Evolutionary conservation across 2,797 vertebrate species (phyloP).

Genomic region (Falco biarmicus): DNA sequence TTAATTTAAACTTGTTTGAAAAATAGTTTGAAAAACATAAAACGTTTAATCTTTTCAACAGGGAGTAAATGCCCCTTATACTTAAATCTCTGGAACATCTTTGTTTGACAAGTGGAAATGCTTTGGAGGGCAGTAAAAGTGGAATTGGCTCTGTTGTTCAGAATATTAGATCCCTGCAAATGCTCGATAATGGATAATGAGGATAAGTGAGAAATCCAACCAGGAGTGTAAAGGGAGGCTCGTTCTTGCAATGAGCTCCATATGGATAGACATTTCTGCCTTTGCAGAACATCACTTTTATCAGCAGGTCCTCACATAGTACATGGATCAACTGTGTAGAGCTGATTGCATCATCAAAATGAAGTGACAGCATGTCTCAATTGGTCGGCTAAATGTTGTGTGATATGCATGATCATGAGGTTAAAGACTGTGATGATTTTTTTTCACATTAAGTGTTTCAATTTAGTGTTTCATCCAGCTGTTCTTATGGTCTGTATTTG

Average conservation of each 20-base stretch:
- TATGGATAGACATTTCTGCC: constrained; percentile 61
- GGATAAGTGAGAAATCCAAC: constrained; percentile 58
- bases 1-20: neutral
- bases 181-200: constrained; percentile 52
- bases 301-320: constrained; percentile 29
- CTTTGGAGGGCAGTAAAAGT: constrained; percentile 13
- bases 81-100: neutral
- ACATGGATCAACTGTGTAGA: neutral
- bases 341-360: constrained; percentile 36
- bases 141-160: constrained; percentile 6
- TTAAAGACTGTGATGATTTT: neutral
- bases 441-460: neutral
- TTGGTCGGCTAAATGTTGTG: neutral
- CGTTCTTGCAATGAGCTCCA: constrained; percentile 52
- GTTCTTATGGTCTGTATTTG: neutral
- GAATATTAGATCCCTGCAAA: constrained; percentile 44
- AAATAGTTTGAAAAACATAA: neutral
- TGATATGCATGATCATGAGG: neutral
- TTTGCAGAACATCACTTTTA: constrained; percentile 31
- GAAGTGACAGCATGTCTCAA: constrained; percentile 8
- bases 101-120: neutral
- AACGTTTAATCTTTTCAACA: neutral
- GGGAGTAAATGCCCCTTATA: neutral
- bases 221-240: constrained; percentile 53
- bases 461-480: neutral